phyloP scores from a whole-genome alignment of 2,888 invertebrate genomes.

The Sarcophaga rosellei region DNA sequence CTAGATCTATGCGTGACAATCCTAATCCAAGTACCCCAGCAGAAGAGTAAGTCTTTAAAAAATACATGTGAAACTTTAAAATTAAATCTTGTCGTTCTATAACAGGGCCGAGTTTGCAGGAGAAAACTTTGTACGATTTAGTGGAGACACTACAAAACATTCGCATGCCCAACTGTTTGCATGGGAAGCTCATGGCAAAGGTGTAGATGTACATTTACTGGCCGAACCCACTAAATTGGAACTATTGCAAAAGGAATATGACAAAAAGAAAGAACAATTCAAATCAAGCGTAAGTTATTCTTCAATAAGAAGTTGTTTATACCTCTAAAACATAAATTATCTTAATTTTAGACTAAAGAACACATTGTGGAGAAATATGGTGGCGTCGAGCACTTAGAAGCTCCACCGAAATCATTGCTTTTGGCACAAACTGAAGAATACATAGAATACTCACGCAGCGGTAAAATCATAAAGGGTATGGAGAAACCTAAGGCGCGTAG shows the following conservation, averaged over 20 bases:
- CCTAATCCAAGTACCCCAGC: slow-evolving; percentile 87
- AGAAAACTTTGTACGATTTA: slow-evolving; percentile 97
- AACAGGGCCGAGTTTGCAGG: slow-evolving; percentile 89
- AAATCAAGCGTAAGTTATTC: slow-evolving; percentile 84
- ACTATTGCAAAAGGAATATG: slow-evolving; percentile 93
- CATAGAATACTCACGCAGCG: slow-evolving; percentile 96
- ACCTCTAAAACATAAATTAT: not conserved
- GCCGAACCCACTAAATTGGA: slow-evolving; percentile 99
- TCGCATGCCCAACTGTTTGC: slow-evolving; percentile 97
- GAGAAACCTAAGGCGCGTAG: slow-evolving; percentile 93
- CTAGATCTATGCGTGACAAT: slow-evolving; percentile 98
- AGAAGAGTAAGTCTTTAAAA: slow-evolving; percentile 81
- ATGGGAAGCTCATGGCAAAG: slow-evolving; percentile 97
- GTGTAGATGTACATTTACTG: slow-evolving; percentile 96
- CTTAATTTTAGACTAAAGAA: slow-evolving; percentile 85
- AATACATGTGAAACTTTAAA: not conserved
- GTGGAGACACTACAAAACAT: slow-evolving; percentile 96
- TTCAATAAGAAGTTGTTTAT: not conserved
- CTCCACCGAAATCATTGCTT: slow-evolving; percentile 91
- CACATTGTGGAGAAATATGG: slow-evolving; percentile 96
- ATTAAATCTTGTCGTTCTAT: not conserved
- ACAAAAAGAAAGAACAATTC: slow-evolving; percentile 93
- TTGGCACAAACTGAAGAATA: slow-evolving; percentile 98
- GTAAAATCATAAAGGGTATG: slow-evolving; percentile 92
- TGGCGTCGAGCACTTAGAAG: slow-evolving; percentile 94